Evolutionary conservation across 2,797 vertebrate species (phyloP), one percentile per base, ranked within the genome.

Genomic region (Pseudochirops cupreus): DNA sequence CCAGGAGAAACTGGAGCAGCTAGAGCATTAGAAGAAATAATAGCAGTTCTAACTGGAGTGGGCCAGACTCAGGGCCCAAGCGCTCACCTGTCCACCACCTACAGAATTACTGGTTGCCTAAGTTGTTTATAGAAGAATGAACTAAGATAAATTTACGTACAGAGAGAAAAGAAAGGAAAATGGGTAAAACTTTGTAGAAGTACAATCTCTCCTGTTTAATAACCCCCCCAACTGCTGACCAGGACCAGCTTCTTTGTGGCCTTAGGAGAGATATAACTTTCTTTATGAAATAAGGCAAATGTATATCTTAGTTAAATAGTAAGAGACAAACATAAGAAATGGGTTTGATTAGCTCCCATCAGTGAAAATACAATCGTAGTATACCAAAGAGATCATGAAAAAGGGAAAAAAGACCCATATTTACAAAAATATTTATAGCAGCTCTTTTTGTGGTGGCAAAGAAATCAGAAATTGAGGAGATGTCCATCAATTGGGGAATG

Each of bases 21-120:
- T 98, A 95, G 98, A 98, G 97, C 95, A 97, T 98, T 97, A 97
- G 98, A 89, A 98, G 96, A 98, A 97, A 98, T 96, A 98, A 98
- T 67, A 94, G 98, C 97, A 97, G 94, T 97, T 98, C 97, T 97
- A 67, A 96, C 97, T 97, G 97, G 96, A 95, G 94, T 90, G 92
- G 96, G 97, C 92, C 97, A 94, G 96, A 56, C 94, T 96, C 94
- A 91, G 97, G 96, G 95, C 93, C 54, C 92, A 33, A 91, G 90
- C 11, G 39, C 58, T 92, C 11, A 74, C 94, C 95, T 93, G 67
- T 29, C 91, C 93, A 95, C 94, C 92, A 94, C 58, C 93, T 92
- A 95, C 92, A 91, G 93, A 92, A 54, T 59, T 57, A 57, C 7
- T 92, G 92, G 58, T 90, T 56, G 62, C 90, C 29, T 82, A 91